phyloP scores from a whole-genome alignment of 1,140 invertebrate species.

The Hyles vespertilio region DNA sequence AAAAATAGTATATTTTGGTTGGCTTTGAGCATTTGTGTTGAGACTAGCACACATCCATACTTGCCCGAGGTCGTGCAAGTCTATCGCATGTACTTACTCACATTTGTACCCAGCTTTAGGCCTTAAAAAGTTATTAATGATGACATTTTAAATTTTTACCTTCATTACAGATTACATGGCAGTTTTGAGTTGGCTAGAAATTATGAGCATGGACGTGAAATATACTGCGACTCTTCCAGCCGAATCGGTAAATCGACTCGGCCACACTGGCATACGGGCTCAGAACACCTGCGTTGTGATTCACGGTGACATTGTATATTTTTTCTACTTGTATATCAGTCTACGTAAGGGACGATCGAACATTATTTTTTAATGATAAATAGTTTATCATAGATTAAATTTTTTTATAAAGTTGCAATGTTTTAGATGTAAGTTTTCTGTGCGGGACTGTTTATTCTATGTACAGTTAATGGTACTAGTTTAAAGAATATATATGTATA shows the following conservation, averaged over 20 bases:
- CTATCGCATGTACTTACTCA: no score
- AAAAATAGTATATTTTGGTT: no score
- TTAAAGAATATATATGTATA: neutral
- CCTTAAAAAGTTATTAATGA: neutral
- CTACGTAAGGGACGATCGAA: slow-evolving; percentile 38
- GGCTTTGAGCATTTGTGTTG: no score
- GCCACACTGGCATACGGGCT: no score
- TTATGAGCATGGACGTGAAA: no score
- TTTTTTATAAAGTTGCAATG: slow-evolving; percentile 56
- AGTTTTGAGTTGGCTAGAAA: neutral
- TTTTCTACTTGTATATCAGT: slow-evolving; percentile 70
- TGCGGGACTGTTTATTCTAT: slow-evolving; percentile 42
- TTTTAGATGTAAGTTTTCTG: slow-evolving; percentile 46
- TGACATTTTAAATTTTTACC: neutral
- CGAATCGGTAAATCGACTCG: no score
- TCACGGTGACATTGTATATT: slow-evolving; percentile 66
- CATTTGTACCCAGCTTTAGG: no score
- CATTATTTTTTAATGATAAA: slow-evolving; percentile 43
- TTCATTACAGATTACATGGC: slow-evolving; percentile 4
- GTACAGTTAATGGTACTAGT: slow-evolving; percentile 35
- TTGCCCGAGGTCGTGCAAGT: no score
- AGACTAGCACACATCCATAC: no score
- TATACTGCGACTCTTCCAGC: no score
- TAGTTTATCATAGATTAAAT: slow-evolving; percentile 42
- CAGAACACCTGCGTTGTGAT: no score